phyloP scores from a whole-genome alignment of 2,797 vertebrate species.

The Antrozous pallidus region DNA sequence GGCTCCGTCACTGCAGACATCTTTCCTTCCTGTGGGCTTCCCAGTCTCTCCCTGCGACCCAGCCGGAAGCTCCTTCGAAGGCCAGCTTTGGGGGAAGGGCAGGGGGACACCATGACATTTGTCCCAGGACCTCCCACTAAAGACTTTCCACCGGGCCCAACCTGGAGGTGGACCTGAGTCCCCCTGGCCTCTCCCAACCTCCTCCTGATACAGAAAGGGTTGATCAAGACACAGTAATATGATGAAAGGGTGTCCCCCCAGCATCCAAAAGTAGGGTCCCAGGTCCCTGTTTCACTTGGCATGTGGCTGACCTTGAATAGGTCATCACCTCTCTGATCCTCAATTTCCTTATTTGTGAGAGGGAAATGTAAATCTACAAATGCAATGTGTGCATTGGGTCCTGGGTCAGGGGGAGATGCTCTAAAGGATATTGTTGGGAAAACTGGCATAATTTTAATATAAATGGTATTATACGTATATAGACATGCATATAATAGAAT shows the following conservation, averaged over 20 bases:
- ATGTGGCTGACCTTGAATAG: not conserved
- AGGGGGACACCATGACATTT: accelerated
- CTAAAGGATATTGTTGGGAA: not conserved
- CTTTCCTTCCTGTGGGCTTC: slow-evolving; percentile 81
- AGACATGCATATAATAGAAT: not conserved
- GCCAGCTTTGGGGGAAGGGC: slow-evolving; percentile 83
- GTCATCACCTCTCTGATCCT: not conserved
- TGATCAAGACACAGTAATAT: not conserved
- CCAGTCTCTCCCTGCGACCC: slow-evolving; percentile 88
- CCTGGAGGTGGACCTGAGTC: not conserved
- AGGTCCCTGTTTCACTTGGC: not conserved
- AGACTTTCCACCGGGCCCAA: not conserved
- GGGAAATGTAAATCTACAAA: not conserved
- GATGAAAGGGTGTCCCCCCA: not conserved
- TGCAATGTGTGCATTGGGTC: not conserved
- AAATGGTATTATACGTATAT: not conserved
- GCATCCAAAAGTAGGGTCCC: not conserved
- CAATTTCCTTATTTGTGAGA: not conserved
- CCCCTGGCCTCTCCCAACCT: not conserved
- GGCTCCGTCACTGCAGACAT: slow-evolving; percentile 72
- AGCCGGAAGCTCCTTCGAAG: slow-evolving; percentile 91
- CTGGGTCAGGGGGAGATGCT: not conserved
- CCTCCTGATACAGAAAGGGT: not conserved
- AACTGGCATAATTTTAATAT: not conserved
- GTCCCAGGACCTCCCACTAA: not conserved